Evolutionary conservation across 2,113 vertebrate genomes (phyloP), one percentile per base, ranked within the genome.

Genomic region (Corythoichthys intestinalis): DNA sequence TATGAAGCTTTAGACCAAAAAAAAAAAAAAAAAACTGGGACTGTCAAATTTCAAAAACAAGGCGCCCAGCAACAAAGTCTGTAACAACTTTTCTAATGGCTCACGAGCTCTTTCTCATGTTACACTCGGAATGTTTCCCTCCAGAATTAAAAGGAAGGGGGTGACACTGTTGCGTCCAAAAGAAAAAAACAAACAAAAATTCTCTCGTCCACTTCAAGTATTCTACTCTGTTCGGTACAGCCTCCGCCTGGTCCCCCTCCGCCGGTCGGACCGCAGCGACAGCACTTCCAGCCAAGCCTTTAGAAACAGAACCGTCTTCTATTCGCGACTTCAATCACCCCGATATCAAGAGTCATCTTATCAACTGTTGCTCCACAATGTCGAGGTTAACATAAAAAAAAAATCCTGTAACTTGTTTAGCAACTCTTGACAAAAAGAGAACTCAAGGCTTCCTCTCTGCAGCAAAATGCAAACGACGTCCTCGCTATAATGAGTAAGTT

Each of bases 181-280:
- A 34, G 7, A 20, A 53, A 6, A 53, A 6, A n/a, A 6, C 1
- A 8, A 56, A 50, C 1, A 54, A 54, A 56, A 58, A 37, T 37
- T 4, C 12, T 12, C 56, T 58, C 20, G 44, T 8, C 44, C n/a
- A 14, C 20, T 63, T 34, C 1, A 13, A 47, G 61, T 11, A 6
- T 47, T 41, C 59, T 10, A n/a, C 4, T 61, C 28, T 14, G 20
- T 28, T 47, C 17, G 28, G 60, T n/a, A 63, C 60, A 46, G 74
- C 71, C 81, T 76, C 73, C 71, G 67, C 70, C 72, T 76, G 46
- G 73, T 74, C 70, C 72, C 66, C 66, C 73, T 65, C 65, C 67
- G 76, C 84, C 76, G 84, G 73, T 76, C 62, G 71, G 76, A 76
- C 81, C 74, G 65, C 80, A 53, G 69, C 66, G 48, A 53, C 35